Percentiles rank a stretch among this genome's conserved stretches.
Evolutionary conservation across 2,113 vertebrate species (phyloP).

Genomic region (Junco hyemalis): DNA sequence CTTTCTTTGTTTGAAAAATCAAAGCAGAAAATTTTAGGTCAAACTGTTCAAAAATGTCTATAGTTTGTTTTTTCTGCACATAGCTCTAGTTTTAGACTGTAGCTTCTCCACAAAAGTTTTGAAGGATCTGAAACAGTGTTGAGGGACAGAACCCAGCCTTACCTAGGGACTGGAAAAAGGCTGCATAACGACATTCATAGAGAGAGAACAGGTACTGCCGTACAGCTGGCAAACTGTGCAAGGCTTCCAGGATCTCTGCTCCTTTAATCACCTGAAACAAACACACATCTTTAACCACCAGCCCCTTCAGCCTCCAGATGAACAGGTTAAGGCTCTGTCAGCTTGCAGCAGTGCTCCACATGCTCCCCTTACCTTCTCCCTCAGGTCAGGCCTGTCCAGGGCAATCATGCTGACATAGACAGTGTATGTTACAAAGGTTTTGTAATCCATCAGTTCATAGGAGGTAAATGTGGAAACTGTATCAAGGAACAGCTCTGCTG

Average conservation of each 20-base stretch:
- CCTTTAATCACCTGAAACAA: slow-evolving; percentile 92
- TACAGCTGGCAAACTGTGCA: slow-evolving; percentile 90
- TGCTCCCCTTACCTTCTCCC: slow-evolving; percentile 87
- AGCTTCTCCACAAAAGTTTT: background rate
- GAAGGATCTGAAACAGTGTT: background rate
- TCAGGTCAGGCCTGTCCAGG: slow-evolving; percentile 92
- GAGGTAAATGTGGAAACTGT: slow-evolving; percentile 98
- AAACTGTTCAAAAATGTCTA: background rate
- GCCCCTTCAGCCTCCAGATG: background rate
- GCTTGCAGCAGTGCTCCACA: accelerated
- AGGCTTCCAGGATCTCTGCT: slow-evolving; percentile 95
- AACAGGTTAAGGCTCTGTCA: background rate
- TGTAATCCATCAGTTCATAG: slow-evolving; percentile 99
- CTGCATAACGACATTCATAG: slow-evolving; percentile 92
- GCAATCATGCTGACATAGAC: slow-evolving; percentile 99
- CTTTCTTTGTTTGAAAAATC: background rate
- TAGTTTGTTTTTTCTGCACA: background rate
- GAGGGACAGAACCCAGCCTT: slow-evolving; percentile 34
- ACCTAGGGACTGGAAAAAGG: slow-evolving; percentile 96
- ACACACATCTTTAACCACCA: background rate
- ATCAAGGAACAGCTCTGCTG: slow-evolving; percentile 96
- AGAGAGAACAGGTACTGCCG: slow-evolving; percentile 98
- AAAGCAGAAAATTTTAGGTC: background rate
- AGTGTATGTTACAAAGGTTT: slow-evolving; percentile 97
- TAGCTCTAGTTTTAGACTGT: background rate